Percentiles rank a stretch among this genome's conserved stretches.
Evolutionary conservation across 2,113 vertebrate species (phyloP).

Genomic region (Eulemur macaco): DNA sequence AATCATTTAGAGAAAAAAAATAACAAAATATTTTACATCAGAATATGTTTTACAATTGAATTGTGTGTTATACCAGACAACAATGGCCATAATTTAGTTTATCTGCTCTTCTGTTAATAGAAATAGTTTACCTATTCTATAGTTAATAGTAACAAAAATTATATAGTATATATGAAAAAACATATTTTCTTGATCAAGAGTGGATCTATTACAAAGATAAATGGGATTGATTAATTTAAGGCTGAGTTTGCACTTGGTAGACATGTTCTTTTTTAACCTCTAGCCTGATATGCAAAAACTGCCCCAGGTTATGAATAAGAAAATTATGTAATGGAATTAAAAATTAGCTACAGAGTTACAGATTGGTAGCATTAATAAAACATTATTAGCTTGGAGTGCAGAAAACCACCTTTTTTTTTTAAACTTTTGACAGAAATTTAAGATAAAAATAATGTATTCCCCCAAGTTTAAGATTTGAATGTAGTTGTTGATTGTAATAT

Average conservation of each 20-base stretch:
- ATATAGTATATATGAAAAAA: slow-evolving; percentile 52
- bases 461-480: slow-evolving; percentile 81
- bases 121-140: slow-evolving; percentile 1
- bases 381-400: slow-evolving; percentile 85
- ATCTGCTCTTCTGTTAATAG: neutral
- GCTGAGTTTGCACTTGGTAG: slow-evolving; percentile 76
- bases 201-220: slow-evolving; percentile 78
- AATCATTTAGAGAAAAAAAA: slow-evolving; percentile 29
- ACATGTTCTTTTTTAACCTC: slow-evolving; percentile 78
- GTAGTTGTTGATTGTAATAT: slow-evolving; percentile 86
- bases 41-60: slow-evolving; percentile 12
- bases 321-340: slow-evolving; percentile 90
- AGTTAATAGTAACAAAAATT: slow-evolving; percentile 35
- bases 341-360: slow-evolving; percentile 88
- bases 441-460: slow-evolving; percentile 83
- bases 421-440: slow-evolving; percentile 83
- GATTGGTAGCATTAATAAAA: slow-evolving; percentile 90
- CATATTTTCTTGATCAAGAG: slow-evolving; percentile 67
- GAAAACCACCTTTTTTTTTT: slow-evolving; percentile 83
- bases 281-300: slow-evolving; percentile 76
- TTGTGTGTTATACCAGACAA: neutral
- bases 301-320: slow-evolving; percentile 82
- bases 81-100: neutral
- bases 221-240: slow-evolving; percentile 83
- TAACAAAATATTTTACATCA: neutral